A percentile compares a stretch with the other conserved stretches of the same genome.
Evolutionary conservation across 2,888 invertebrate species (phyloP).

Genomic region (Diabrotica balteata): DNA sequence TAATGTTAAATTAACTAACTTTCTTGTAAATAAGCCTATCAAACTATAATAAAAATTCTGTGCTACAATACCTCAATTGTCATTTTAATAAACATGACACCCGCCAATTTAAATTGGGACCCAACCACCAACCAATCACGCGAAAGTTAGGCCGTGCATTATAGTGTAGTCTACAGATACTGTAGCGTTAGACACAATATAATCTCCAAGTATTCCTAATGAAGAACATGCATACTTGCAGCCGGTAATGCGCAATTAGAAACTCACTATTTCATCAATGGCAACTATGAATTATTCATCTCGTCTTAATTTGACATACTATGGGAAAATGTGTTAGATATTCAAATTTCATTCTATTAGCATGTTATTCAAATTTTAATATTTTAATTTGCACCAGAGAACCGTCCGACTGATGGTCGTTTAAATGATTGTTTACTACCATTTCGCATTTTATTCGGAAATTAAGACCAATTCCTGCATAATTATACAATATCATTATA

Average conservation of each 20-base stretch:
- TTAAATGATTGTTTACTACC: not conserved
- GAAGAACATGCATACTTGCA: not conserved
- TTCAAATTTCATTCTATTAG: not conserved
- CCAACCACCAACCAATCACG: no score
- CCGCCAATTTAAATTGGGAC: no score
- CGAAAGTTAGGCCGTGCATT: no score
- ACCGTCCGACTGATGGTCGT: not conserved
- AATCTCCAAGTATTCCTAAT: no score
- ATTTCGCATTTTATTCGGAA: constrained; percentile 1
- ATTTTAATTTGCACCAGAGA: not conserved
- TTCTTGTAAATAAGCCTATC: no score
- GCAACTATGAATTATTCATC: constrained; percentile 14
- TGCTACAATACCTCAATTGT: no score
- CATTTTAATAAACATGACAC: no score
- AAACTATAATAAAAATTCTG: no score
- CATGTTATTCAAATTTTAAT: not conserved
- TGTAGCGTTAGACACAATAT: not conserved
- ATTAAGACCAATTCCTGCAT: not conserved
- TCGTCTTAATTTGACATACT: not conserved
- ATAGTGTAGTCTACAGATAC: no score
- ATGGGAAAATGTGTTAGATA: not conserved
- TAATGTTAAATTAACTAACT: no score
- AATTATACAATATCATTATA: no score
- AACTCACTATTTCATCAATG: constrained; percentile 12
- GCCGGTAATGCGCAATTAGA: constrained; percentile 15